A percentile compares a stretch with the other conserved stretches of the same genome.
Evolutionary conservation across 2,888 invertebrate genomes (phyloP).

Genomic region (Campoplex nolae): DNA sequence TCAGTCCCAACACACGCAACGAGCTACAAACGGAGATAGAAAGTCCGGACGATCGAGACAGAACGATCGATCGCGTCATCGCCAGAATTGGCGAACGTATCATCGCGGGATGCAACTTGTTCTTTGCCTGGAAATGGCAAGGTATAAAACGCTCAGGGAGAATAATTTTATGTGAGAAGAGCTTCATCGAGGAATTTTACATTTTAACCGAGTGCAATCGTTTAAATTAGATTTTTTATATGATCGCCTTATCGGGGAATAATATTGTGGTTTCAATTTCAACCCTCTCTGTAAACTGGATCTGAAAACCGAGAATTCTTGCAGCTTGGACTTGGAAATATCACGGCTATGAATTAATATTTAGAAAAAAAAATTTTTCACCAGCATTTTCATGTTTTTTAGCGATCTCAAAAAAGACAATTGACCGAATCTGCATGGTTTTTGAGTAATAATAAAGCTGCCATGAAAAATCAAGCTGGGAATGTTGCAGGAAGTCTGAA

Average conservation of each 20-base stretch:
- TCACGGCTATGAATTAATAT: not conserved
- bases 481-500: too few relatives aligned
- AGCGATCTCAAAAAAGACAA: not conserved
- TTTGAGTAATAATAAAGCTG: not conserved
- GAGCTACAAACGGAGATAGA: conserved; percentile 41
- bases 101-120: conserved; percentile 48
- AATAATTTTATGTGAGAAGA: conserved; percentile 22
- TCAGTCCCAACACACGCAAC: not conserved
- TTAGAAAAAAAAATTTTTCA: too few relatives aligned
- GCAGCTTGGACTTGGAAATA: not conserved
- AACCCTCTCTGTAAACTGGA: not conserved
- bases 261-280: not conserved
- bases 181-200: conserved; percentile 19
- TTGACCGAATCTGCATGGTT: not conserved
- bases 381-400: too few relatives aligned
- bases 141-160: conserved; percentile 1
- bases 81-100: conserved; percentile 74
- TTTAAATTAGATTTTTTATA: not conserved
- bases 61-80: conserved; percentile 78
- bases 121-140: conserved; percentile 61
- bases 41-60: conserved; percentile 49
- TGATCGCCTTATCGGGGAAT: not conserved
- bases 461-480: too few relatives aligned
- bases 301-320: not conserved
- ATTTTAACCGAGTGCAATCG: not conserved